phyloP scores from a whole-genome alignment of 2,888 invertebrate species.

The Darwinula stevensoni region DNA sequence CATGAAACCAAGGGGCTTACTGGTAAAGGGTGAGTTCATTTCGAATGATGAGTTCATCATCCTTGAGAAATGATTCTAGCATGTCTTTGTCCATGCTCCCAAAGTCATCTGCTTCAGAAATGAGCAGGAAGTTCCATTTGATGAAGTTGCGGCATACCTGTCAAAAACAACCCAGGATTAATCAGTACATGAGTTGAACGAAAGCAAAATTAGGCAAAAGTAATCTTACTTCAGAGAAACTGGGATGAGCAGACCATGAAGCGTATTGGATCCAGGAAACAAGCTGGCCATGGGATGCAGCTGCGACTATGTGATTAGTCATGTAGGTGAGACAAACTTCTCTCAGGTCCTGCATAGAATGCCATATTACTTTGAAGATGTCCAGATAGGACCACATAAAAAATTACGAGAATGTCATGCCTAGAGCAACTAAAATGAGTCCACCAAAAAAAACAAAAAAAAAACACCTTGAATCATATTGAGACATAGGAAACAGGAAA shows the following conservation, averaged over 20 bases:
- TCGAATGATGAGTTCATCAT: conserved; percentile 57
- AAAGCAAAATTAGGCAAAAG: conserved; percentile 39
- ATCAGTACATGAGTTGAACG: conserved; percentile 20
- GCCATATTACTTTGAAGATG: too few species aligned
- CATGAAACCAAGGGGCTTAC: conserved; percentile 16
- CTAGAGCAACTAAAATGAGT: too few species aligned
- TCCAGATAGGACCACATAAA: too few species aligned
- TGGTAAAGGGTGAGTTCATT: conserved; percentile 59
- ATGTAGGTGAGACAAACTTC: conserved; percentile 45
- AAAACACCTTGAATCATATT: too few species aligned
- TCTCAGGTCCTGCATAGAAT: too few species aligned
- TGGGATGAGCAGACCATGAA: conserved; percentile 41
- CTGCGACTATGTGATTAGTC: conserved; percentile 54
- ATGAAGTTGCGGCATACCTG: conserved; percentile 19
- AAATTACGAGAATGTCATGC: too few species aligned
- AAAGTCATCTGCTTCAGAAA: conserved; percentile 48
- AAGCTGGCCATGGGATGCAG: conserved; percentile 45
- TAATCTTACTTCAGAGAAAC: too few species aligned
- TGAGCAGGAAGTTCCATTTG: conserved; percentile 65
- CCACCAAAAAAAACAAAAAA: too few species aligned
- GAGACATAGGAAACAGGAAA: too few species aligned
- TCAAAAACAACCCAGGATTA: neutral
- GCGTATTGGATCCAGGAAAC: conserved; percentile 78
- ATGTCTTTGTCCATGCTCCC: conserved; percentile 49
- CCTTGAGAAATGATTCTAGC: conserved; percentile 39